These are phyloP conservation scores for Epistrophe eligans DNA, from an alignment of 2,888 invertebrate species.

Conservation along the genomic window DNA sequence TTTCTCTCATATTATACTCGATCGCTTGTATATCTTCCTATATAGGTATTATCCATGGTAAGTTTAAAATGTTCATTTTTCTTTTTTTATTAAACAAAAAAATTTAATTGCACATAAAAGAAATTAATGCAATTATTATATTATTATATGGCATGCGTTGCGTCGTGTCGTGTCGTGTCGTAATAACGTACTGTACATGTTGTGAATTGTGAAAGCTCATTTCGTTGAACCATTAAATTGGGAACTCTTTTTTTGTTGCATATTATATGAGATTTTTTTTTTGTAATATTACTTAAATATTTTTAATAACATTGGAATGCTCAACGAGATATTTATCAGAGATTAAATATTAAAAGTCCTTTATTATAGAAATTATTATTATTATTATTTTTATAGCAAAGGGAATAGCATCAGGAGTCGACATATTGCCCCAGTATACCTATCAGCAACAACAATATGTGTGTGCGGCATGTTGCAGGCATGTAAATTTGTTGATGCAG, in stretches of 20 bases:
- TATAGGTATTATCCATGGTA: not conserved
- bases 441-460: not conserved
- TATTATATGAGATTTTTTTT: slow-evolving; percentile 32
- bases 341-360: slow-evolving; percentile 71
- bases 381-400: slow-evolving; percentile 4
- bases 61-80: slow-evolving; percentile 11
- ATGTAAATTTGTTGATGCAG: slow-evolving; percentile 8
- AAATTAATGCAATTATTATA: slow-evolving; percentile 71
- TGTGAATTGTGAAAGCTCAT: slow-evolving; percentile 43
- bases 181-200: slow-evolving; percentile 39
- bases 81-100: slow-evolving; percentile 40
- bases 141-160: slow-evolving; percentile 40
- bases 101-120: slow-evolving; percentile 71
- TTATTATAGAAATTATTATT: slow-evolving; percentile 59
- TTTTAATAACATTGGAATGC: slow-evolving; percentile 66
- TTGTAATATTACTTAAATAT: slow-evolving; percentile 57
- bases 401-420: not conserved
- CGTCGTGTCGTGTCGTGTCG: not conserved
- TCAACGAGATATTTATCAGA: slow-evolving; percentile 56
- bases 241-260: slow-evolving; percentile 39
- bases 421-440: slow-evolving; percentile 8
- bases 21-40: not conserved
- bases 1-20: not conserved
- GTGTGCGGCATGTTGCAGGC: not conserved
- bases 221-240: slow-evolving; percentile 62